phyloP scores from a whole-genome alignment of 2,888 invertebrate genomes.

The Apeira syringaria region DNA sequence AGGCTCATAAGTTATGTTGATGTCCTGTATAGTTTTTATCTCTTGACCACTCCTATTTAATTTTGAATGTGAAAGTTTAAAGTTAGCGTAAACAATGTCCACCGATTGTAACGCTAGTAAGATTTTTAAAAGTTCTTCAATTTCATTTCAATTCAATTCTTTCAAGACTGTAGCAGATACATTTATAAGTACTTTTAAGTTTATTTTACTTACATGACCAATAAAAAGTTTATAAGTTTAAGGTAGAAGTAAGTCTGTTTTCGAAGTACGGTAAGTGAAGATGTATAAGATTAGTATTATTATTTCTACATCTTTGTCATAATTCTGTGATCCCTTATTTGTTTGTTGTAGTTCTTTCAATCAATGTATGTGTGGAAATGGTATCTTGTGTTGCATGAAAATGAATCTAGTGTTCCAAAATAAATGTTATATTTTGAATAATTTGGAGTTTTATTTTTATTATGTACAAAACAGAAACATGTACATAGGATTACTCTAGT shows the following conservation, averaged over 20 bases:
- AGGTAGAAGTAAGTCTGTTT: slow-evolving; percentile 66
- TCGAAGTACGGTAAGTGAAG: slow-evolving; percentile 69
- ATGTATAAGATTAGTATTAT: slow-evolving; percentile 61
- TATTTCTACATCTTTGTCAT: slow-evolving; percentile 70
- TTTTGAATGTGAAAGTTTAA: slow-evolving; percentile 27
- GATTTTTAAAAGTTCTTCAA: too few relatives aligned
- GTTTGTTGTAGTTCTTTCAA: slow-evolving; percentile 71
- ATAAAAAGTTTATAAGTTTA: slow-evolving; percentile 63
- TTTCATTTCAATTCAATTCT: slow-evolving; percentile 55
- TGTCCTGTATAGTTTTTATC: slow-evolving; percentile 30
- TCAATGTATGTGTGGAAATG: slow-evolving; percentile 65
- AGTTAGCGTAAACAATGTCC: slow-evolving; percentile 40
- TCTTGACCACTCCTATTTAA: slow-evolving; percentile 29
- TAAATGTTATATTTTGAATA: slow-evolving; percentile 78
- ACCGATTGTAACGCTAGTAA: slow-evolving; percentile 39
- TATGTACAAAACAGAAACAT: too few relatives aligned
- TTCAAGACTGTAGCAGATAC: slow-evolving; percentile 60
- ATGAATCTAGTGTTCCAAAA: slow-evolving; percentile 75
- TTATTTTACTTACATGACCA: slow-evolving; percentile 78
- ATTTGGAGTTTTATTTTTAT: slow-evolving; percentile 7
- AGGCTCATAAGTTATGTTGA: slow-evolving; percentile 17
- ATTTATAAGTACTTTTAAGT: slow-evolving; percentile 62
- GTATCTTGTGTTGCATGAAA: slow-evolving; percentile 73
- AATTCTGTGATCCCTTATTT: slow-evolving; percentile 78
- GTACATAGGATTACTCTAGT: too few relatives aligned